Base-by-base conservation (phyloP, 2,113 vertebrate species). In the Mugil cephalus region DNA sequence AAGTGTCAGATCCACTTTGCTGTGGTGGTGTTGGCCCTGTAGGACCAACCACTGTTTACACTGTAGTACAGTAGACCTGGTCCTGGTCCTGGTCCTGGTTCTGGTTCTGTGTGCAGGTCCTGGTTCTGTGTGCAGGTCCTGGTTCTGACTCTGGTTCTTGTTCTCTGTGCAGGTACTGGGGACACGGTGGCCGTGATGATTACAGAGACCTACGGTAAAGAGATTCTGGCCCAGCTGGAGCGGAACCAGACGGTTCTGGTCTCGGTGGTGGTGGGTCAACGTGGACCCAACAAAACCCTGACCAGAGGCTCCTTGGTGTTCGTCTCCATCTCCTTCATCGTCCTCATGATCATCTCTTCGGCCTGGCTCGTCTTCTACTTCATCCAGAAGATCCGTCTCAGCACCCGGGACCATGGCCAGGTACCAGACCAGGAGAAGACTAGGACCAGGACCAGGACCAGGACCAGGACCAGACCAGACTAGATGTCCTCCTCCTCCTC, bases 341-440 rank as follows among this genome's bases (percentile, higher is more conserved):
- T 98, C 70, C 94, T 99, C 86, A 98, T 99, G 96, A 96, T 99
- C 69, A 97, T 99, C 92, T 98, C 97, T 30, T 97, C 97, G 4
- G 97, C 98, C 0, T 99, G 98, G 98, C 95, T 99, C 85, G 96
- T 99, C 91, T 99, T 99, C 94, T 99, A 99, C 94, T 99, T 98
- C 93, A 97, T 99, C 84, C 98, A 99, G 93, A 98, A 98, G 95
- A 97, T 99, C 83, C 96, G 97, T 85, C 96, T 97, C 71, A 96
- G 93, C 39, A 94, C 96, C 48, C 95, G 96, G 1, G 96, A 97
- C 91, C 95, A 97, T 73, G 97, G 96, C 88, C 98, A 99, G 97
- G 98, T 99, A 19, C n/a, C 48, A 52, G 55, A 36, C 55, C 19
- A 24, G 0, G 34, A 19, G 54, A 39, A 46, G 24, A 30, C 24